A percentile compares a stretch with the other conserved stretches of the same genome.
Evolutionary conservation across 2,113 vertebrate genomes (phyloP).

Genomic region (Saccopteryx bilineata): DNA sequence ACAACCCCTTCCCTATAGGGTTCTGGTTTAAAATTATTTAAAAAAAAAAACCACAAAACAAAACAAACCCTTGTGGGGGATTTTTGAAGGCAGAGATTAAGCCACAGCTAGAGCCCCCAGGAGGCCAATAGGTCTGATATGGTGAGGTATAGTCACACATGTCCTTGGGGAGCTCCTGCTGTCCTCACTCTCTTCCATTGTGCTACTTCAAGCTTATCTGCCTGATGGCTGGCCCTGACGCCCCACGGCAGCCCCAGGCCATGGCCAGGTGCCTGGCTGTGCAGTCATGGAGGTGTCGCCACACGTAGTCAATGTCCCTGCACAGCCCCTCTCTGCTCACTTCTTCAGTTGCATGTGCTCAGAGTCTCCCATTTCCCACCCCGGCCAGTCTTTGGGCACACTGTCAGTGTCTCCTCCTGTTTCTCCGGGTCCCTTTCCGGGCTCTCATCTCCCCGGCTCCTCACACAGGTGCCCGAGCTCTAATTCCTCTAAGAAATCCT

Average conservation of each 20-base stretch:
- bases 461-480: background rate
- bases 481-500: background rate
- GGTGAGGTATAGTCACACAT: background rate
- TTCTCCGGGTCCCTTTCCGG: background rate
- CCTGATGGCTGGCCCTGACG: background rate
- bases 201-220: background rate
- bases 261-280: background rate
- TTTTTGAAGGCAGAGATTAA: background rate
- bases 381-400: background rate
- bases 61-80: background rate
- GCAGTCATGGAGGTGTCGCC: background rate
- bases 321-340: background rate
- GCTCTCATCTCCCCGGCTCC: background rate
- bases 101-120: background rate
- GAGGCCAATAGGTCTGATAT: background rate
- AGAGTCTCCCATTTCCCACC: background rate
- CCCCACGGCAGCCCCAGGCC: too few relatives aligned
- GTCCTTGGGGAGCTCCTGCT: background rate
- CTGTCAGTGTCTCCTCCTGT: background rate
- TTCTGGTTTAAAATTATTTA: background rate
- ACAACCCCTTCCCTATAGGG: background rate
- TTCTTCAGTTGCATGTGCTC: background rate
- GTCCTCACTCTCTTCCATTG: background rate
- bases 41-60: background rate
- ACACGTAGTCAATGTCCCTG: rapidly evolving